Percentiles rank a stretch among this genome's conserved stretches.
These are phyloP conservation scores for Zalophus californianus DNA, from an alignment of 2,797 vertebrate genomes.

Conservation along the genomic window DNA sequence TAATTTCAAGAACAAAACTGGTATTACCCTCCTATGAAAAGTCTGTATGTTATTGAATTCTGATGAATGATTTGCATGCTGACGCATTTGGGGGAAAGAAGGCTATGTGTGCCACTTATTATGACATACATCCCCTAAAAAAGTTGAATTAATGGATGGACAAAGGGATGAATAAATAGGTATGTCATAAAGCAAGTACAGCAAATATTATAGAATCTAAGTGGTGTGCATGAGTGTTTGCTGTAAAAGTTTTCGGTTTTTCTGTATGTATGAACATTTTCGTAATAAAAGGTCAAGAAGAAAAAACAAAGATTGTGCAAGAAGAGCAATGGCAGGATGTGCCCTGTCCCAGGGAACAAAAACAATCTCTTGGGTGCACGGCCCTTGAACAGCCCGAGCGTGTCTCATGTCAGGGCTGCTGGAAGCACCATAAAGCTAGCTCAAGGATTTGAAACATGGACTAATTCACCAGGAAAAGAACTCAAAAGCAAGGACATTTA, in stretches of 20 bases:
- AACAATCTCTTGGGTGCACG: background rate
- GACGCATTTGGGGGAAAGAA: background rate
- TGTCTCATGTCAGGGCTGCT: background rate
- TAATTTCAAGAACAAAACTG: background rate
- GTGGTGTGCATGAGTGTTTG: background rate
- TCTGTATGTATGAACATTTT: background rate
- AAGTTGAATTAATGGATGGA: background rate
- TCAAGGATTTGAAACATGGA: background rate
- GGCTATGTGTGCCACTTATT: background rate
- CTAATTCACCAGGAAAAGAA: background rate
- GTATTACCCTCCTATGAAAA: background rate
- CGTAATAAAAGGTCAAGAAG: constrained; percentile 2
- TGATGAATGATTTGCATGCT: background rate
- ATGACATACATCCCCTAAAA: background rate
- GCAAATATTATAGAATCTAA: background rate
- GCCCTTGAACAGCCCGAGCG: background rate
- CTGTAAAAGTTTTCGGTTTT: background rate
- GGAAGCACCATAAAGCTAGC: background rate
- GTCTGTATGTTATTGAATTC: background rate
- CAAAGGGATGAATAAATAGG: background rate
- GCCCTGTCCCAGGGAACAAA: background rate
- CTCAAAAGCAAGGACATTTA: background rate
- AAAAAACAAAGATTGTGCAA: background rate
- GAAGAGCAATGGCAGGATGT: background rate
- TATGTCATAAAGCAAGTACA: background rate